Base-by-base conservation (phyloP, 2,113 vertebrate species). In the Apteryx mantelli region DNA sequence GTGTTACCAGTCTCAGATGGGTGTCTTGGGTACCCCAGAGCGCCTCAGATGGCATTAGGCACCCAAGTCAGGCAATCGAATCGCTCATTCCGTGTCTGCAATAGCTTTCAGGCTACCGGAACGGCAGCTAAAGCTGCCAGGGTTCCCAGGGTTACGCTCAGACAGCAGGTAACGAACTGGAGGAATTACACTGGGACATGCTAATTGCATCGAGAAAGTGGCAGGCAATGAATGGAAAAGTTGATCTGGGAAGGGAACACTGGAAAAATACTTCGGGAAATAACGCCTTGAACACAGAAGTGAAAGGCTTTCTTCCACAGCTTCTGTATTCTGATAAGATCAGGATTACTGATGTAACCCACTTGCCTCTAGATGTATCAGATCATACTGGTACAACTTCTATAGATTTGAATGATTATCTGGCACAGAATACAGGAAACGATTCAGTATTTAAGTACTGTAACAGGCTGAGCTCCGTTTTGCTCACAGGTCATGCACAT, bases 301-400 rank as follows among this genome's bases (percentile, higher is more conserved):
- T 81, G n/a, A 55, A 26, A 82, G 36, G 88, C 38, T 65, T 38
- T 38, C n/a, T 65, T 40, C 63, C 30, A 91, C 1, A 0, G 15
- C n/a, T 17, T 95, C 88, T 90, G 15, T 80, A 36, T 56, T 92
- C 90, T 71, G 93, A 94, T 96, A 96, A 97, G 64, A 95, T 93
- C 88, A 42, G 7, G 46, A 68, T 5, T 40, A 75, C 64, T 88
- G 88, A 92, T 94, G 77, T 75, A 97, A 95, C 64, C 44, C 46
- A 56, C 73, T 89, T 94, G 69, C 52, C 42, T 94, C 80, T 86
- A 89, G 61, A 86, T 6, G 7, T 94, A 95, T 95, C 93, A 96
- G 95, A 95, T 94, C 83, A 82, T 89, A 65, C 56, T 52, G 73
- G 80, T 86, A 78, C 68, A 94, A 50, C 32, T 91, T 78, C 90